These are phyloP conservation scores for Heliconius ethilla DNA, from an alignment of 2,888 invertebrate genomes.

Conservation along the genomic window DNA sequence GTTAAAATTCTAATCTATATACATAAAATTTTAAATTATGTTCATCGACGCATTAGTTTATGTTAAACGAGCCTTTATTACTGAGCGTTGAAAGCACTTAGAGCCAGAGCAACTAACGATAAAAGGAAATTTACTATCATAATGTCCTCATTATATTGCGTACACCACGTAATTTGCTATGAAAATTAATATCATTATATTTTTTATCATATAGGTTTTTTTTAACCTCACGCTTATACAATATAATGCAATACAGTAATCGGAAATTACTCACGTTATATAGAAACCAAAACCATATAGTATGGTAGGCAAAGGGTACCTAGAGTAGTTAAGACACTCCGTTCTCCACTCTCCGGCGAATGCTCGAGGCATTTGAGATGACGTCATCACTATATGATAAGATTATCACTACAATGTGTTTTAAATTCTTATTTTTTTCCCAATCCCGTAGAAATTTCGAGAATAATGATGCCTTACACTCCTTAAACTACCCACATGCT, in stretches of 20 bases:
- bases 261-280: too few species aligned
- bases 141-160: slow-evolving; percentile 20
- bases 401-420: too few species aligned
- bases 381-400: too few species aligned
- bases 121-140: slow-evolving; percentile 24
- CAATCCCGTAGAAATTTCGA: too few species aligned
- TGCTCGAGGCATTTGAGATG: not conserved
- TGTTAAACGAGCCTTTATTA: slow-evolving; percentile 33
- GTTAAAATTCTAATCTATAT: not conserved
- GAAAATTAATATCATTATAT: not conserved
- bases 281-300: not conserved
- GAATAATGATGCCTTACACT: too few species aligned
- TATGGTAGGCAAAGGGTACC: not conserved
- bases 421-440: too few species aligned
- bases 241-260: too few species aligned
- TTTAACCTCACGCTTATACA: too few species aligned
- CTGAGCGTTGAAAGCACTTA: slow-evolving; percentile 33
- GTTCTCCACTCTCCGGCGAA: not conserved
- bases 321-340: not conserved
- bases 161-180: slow-evolving; percentile 6
- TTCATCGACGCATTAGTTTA: slow-evolving; percentile 25
- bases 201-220: not conserved
- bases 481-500: too few species aligned
- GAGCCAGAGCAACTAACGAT: slow-evolving; percentile 24
- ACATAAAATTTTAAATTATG: slow-evolving; percentile 21